Evolutionary conservation across 1,140 invertebrate genomes (phyloP).

Genomic region (Doryteuthis pealeii): DNA sequence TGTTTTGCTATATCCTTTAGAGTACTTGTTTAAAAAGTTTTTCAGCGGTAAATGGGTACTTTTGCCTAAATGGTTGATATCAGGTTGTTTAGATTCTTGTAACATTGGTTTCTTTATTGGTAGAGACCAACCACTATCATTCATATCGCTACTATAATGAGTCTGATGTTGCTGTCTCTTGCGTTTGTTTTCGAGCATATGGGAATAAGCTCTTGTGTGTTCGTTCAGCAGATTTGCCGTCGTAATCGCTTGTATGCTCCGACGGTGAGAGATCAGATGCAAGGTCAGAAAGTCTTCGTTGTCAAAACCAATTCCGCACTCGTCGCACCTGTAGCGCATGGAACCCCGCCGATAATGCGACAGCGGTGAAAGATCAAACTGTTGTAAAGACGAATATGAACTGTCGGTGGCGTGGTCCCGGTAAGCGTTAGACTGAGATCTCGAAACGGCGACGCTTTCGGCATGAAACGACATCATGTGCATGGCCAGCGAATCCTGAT

Average conservation of each 20-base stretch:
- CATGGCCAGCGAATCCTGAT: slow-evolving; percentile 30
- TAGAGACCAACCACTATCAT: neutral
- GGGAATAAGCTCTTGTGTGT: neutral
- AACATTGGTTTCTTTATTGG: neutral
- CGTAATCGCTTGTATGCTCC: neutral
- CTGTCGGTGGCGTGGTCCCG: neutral
- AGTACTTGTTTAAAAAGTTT: too few relatives aligned
- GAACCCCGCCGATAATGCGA: neutral
- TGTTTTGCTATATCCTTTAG: too few relatives aligned
- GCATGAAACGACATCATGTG: slow-evolving; percentile 31
- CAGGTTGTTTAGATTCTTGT: too few relatives aligned
- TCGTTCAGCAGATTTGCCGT: neutral
- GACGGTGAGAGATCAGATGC: slow-evolving; percentile 43
- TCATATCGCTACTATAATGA: neutral
- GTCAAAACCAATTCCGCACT: slow-evolving; percentile 36
- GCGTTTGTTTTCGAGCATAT: neutral
- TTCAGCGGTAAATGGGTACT: too few relatives aligned
- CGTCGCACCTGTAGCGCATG: slow-evolving; percentile 25
- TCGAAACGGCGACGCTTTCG: slow-evolving; percentile 16
- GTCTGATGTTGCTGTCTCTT: neutral
- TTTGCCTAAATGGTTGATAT: too few relatives aligned
- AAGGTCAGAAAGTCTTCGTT: slow-evolving; percentile 46
- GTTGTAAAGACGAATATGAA: slow-evolving; percentile 1
- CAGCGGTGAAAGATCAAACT: neutral
- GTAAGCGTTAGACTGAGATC: slow-evolving; percentile 18